Base-by-base conservation (phyloP, 2,797 vertebrate species). In the Discoglossus pictus region DNA sequence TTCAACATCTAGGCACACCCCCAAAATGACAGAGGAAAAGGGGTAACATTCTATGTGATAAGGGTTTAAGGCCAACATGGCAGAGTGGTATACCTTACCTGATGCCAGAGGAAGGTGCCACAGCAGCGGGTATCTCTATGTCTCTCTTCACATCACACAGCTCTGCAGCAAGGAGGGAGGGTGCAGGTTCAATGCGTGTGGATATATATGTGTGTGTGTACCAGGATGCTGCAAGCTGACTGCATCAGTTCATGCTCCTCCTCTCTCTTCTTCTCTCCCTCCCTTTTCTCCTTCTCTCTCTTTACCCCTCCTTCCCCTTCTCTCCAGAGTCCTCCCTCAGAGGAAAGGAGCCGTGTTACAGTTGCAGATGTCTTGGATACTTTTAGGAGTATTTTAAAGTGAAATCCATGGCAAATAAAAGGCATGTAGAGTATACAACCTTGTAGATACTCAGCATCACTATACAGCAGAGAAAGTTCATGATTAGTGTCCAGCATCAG, bases 181-280 rank as follows among this genome's bases (percentile, higher is more conserved):
- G 58, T 54, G 53, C 42, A 61, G 66, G 31, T 35, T 39, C 58
- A 36, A 42, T 54, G 58, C 17, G 47, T 67, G 36, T 25, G 60
- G 68, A 69, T 65, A 76, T 71, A 38, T 46, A 48, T 35, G 76
- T 72, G 82, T 84, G 84, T 77, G 84, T 72, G 80, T 76, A 79
- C 82, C 82, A 79, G 13, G 51, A 84, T 84, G 79, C 90, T 89
- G 66, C 66, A 69, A 69, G 66, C 83, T 84, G 86, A 85, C 89
- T 80, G 89, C 88, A 90, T 86, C 84, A 86, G 80, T 85, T 88
- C 87, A 88, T 83, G 89, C 88, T 89, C 88, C 89, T 86, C 88
- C 89, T 38, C 75, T 50, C 35, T 35, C 24, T 35, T 18, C 21
- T 10, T 27, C 21, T 40, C 18, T 46, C 25, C 36, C 27, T 18